Conservation (phyloP, 2,797 vertebrate species). For the Lepilemur ruficaudatus region DNA sequence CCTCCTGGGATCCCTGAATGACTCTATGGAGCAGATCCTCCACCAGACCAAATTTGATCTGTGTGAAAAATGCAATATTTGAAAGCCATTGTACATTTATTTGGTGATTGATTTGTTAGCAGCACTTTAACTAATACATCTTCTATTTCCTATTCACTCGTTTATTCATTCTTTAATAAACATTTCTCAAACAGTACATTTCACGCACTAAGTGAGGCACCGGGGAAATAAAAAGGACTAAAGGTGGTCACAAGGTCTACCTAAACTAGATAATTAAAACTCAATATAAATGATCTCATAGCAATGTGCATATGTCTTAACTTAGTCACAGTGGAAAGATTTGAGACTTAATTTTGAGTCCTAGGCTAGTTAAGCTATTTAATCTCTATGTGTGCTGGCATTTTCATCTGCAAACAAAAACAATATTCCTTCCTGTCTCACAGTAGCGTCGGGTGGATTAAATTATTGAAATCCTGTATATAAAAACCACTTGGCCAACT, state of each 20-base stretch:
- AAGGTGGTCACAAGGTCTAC: slow-evolving; percentile 26
- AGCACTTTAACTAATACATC: neutral
- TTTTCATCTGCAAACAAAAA: neutral
- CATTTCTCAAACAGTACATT: neutral
- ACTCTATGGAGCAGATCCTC: neutral
- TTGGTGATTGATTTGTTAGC: neutral
- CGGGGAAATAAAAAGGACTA: slow-evolving; percentile 33
- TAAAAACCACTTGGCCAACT: neutral
- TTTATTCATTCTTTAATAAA: slow-evolving; percentile 27
- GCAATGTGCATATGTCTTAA: neutral
- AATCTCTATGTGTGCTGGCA: neutral
- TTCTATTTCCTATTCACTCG: neutral
- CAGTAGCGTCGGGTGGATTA: neutral
- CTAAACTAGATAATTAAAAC: slow-evolving; percentile 48
- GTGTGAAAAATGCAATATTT: neutral
- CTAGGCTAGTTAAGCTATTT: neutral
- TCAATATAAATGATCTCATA: slow-evolving; percentile 1
- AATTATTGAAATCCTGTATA: neutral
- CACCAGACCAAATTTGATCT: neutral
- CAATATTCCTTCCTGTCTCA: neutral
- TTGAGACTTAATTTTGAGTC: neutral
- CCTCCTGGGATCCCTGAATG: neutral
- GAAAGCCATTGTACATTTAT: neutral
- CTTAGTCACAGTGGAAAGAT: slow-evolving; percentile 14
- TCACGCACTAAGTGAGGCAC: neutral